A percentile compares a stretch with the other conserved stretches of the same genome.
Evolutionary conservation across 2,888 invertebrate genomes (phyloP).

Genomic region (Ornithoptera priamus): DNA sequence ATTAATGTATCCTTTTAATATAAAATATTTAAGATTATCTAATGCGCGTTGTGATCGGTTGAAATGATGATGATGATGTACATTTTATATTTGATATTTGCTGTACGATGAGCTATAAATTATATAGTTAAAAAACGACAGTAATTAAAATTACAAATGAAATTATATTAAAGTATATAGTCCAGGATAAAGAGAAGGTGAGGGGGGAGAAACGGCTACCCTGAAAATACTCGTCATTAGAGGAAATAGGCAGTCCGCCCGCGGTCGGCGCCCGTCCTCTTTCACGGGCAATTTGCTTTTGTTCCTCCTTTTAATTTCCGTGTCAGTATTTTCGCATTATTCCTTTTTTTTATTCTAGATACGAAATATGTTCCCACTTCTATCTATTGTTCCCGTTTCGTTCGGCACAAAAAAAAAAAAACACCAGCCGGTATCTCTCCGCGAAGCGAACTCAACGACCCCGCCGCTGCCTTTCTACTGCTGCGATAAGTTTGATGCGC

Average conservation of each 20-base stretch:
- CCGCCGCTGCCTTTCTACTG: slow-evolving; percentile 30
- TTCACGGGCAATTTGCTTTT: slow-evolving; percentile 67
- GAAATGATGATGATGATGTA: too few relatives aligned
- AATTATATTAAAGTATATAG: slow-evolving; percentile 5
- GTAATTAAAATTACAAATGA: slow-evolving; percentile 11
- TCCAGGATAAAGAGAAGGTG: neutral
- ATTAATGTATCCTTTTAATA: too few relatives aligned
- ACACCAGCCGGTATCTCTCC: slow-evolving; percentile 31
- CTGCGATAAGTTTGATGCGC: slow-evolving; percentile 37
- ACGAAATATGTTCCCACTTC: slow-evolving; percentile 52
- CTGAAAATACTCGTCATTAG: slow-evolving; percentile 55
- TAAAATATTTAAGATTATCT: too few relatives aligned
- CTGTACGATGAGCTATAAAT: too few relatives aligned
- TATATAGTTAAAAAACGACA: neutral
- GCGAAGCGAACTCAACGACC: slow-evolving; percentile 31
- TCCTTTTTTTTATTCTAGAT: slow-evolving; percentile 38
- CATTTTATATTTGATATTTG: too few relatives aligned
- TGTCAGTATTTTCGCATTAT: slow-evolving; percentile 61
- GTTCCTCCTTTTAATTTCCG: slow-evolving; percentile 70
- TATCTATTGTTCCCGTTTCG: slow-evolving; percentile 44
- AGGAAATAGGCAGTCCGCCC: slow-evolving; percentile 50
- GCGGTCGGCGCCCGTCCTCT: slow-evolving; percentile 49
- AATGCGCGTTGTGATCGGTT: too few relatives aligned
- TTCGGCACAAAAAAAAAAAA: slow-evolving; percentile 10
- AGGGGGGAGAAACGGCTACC: slow-evolving; percentile 29